Percentiles rank a stretch among this genome's conserved stretches.
These are phyloP conservation scores for Drosophila kambysellisi DNA, from an alignment of 2,888 invertebrate genomes.

Conservation along the genomic window DNA sequence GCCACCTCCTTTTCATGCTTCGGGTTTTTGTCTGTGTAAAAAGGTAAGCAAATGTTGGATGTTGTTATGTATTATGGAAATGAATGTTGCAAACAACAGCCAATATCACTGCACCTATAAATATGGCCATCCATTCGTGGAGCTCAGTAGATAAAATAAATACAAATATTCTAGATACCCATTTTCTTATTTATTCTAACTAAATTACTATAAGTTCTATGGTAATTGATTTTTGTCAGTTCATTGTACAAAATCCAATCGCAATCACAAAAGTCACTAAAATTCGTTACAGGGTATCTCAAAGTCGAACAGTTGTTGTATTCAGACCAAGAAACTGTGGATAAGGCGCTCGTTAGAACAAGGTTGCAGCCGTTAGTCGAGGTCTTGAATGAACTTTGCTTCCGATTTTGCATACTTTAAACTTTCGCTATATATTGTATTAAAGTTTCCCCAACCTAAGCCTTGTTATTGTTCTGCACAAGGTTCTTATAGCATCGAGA, in stretches of 20 bases:
- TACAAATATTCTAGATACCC: not conserved
- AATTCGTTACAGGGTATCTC: slow-evolving; percentile 4
- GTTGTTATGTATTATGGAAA: slow-evolving; percentile 1
- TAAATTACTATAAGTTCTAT: not conserved
- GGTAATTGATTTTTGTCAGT: not conserved
- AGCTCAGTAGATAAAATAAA: not conserved
- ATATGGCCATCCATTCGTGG: not conserved
- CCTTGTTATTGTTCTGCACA: slow-evolving; percentile 21
- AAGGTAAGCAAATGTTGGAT: not conserved
- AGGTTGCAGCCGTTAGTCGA: slow-evolving; percentile 45
- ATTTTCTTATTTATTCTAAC: not conserved
- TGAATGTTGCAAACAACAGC: not conserved
- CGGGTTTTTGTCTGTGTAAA: not conserved
- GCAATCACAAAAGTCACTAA: not conserved
- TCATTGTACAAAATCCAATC: not conserved
- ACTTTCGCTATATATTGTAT: slow-evolving; percentile 64
- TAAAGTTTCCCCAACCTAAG: slow-evolving; percentile 35
- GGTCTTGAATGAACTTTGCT: slow-evolving; percentile 31
- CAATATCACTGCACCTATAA: not conserved
- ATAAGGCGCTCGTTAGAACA: slow-evolving; percentile 35
- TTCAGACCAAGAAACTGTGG: not conserved
- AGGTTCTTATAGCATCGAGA: not conserved
- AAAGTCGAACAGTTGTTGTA: not conserved
- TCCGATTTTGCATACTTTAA: slow-evolving; percentile 69
- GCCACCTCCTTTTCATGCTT: not conserved